phyloP scores from a whole-genome alignment of 2,113 vertebrate species.

The Amphilophus citrinellus region DNA sequence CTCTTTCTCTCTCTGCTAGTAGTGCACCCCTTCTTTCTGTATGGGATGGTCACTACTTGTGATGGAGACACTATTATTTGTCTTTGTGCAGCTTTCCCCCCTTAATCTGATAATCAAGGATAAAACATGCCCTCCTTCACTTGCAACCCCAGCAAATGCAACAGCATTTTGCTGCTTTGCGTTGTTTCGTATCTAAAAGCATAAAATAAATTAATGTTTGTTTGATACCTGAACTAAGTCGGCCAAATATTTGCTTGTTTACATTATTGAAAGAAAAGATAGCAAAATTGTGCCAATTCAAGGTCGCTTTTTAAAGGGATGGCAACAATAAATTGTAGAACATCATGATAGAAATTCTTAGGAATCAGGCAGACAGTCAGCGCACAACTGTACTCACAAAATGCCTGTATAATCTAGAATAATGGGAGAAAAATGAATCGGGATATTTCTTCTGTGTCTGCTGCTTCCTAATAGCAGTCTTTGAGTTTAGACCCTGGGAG shows the following conservation, averaged over 20 bases:
- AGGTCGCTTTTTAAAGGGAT: neutral
- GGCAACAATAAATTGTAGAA: neutral
- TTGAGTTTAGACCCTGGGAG: constrained; percentile 39
- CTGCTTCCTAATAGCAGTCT: constrained; percentile 27
- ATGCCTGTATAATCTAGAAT: neutral
- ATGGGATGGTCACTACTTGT: constrained; percentile 54
- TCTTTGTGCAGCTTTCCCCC: constrained; percentile 43
- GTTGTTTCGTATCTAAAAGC: constrained; percentile 22
- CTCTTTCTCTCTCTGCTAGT: constrained; percentile 31
- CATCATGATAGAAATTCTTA: constrained; percentile 15
- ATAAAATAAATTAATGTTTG: constrained; percentile 23
- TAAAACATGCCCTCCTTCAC: constrained; percentile 48
- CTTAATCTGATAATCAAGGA: constrained; percentile 60
- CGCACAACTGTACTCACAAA: neutral
- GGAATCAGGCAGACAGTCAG: neutral
- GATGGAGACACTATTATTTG: constrained; percentile 55
- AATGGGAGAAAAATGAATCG: neutral
- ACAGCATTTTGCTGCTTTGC: constrained; percentile 42
- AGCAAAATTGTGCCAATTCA: constrained; percentile 2
- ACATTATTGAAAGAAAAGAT: constrained; percentile 19
- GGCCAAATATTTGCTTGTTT: neutral
- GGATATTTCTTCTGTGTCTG: neutral
- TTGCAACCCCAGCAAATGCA: constrained; percentile 19
- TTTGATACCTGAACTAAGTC: constrained; percentile 29
- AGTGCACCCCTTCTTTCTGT: constrained; percentile 25